Base-by-base conservation (phyloP, 2,113 vertebrate genomes). In the Nannospalax galili region DNA sequence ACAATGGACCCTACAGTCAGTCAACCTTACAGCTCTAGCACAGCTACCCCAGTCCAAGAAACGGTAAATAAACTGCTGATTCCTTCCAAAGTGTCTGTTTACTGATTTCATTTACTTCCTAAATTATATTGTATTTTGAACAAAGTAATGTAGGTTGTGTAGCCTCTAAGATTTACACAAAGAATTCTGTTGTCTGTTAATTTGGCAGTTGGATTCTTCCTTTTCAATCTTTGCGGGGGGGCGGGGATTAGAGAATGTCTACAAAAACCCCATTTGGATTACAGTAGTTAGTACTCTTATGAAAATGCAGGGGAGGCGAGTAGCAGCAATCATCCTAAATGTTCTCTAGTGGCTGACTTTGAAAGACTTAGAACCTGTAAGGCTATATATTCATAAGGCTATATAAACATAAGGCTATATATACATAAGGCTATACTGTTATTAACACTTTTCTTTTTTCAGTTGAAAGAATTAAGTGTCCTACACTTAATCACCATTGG, bases 181-280 rank as follows among this genome's bases (percentile, higher is more conserved):
- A 91, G 60, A n/a, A 5, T 85, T 96, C 60, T 84, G 17, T 87
- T 95, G 92, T 79, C 70, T 45, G 92, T 93, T 81, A 65, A 84
- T 78, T 95, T 89, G 70, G 17, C 65, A 86, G 94, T 84, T 84
- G 75, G 22, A 64, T 67, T 11, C 52, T 24, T 72, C 84, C 58
- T 93, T 42, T 84, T 92, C 75, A 91, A 87, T 92, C 65, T 92
- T 95, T 87, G 9, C n/a, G n/a, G n/a, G n/a, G n/a, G n/a, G n/a
- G n/a, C 42, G 8, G 42, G 89, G 69, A 60, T 60, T 35, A 37
- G 42, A 88, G 42, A 42, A 91, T 65, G 79, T 93, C 70, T 67
- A 20, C 9, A 45, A n/a, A 48, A 82, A 64, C 37, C 26, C 5
- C 15, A 12, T 9, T 45, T 60, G 30, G 30, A 1, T n/a, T 91